Base-by-base conservation (phyloP, 2,888 invertebrate genomes). In the Euspilapteryx auroguttella region DNA sequence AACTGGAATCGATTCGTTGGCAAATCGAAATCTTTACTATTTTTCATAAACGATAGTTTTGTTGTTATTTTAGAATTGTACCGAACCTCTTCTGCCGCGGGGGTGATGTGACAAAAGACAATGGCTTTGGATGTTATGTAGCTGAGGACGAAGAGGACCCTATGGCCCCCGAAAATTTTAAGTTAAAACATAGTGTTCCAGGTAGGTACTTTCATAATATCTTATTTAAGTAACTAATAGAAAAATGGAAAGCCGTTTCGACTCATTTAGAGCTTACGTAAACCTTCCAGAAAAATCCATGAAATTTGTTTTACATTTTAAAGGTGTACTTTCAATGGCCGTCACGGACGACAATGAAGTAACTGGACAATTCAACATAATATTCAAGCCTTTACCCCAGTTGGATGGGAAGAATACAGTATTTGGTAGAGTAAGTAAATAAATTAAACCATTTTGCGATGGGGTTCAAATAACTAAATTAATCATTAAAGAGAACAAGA, bases 311-410 rank as follows among this genome's bases (percentile, higher is more conserved):
- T n/a, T n/a, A n/a, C n/a, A n/a, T n/a, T n/a, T 27, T 30, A 2
- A 39, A 75, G 81, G 81, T 31, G 66, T 79, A 2, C 32, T 81
- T 23, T 80, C 81, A 0, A 80, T 79, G 73, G 65, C 49, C 14
- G 65, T 64, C 11, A 53, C 56, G 1, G 34, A 55, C 1, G 59
- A 59, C 30, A 57, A 66, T 33, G 66, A 59, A 32, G 64, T 76
- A 24, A 61, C 57, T 29, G 80, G 80, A 0, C 79, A 79, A 37
- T 81, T 80, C 43, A 80, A 80, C 46, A 65, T 81, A 14, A 78
- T 79, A 15, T 81, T 81, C 40, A 76, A 73, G 32, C 66, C 66
- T 1, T 43, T 81, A 22, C 55, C 68, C 21, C 78, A 78, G 30
- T 63, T 81, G 26, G 62, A 81, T 37, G 64, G 63, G 0, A 76